Conservation (phyloP, 2,113 vertebrate genomes). For the Chionodraco myersi region DNA sequence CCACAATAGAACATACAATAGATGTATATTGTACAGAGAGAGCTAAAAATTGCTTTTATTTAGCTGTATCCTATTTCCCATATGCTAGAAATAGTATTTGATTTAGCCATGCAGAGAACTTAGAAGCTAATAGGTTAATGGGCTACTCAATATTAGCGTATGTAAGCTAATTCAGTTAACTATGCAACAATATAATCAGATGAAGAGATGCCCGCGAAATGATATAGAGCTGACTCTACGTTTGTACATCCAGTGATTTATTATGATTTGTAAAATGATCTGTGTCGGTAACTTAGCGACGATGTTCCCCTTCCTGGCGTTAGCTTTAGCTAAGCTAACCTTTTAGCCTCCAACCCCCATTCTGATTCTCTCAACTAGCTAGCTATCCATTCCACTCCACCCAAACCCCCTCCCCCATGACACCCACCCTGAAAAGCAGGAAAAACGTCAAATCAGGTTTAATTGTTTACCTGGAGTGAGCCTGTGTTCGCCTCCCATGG, state of each 20-base stretch:
- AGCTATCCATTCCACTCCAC: conserved; percentile 76
- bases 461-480: conserved; percentile 84
- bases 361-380: conserved; percentile 59
- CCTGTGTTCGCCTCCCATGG: conserved; percentile 83
- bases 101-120: background rate
- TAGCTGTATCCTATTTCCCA: background rate
- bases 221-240: background rate
- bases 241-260: background rate
- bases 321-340: conserved; percentile 54
- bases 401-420: conserved; percentile 80
- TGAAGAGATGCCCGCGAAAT: conserved; percentile 6
- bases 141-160: conserved; percentile 14
- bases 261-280: background rate
- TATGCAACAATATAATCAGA: background rate
- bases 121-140: background rate
- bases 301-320: conserved; percentile 41
- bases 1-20: background rate
- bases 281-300: conserved; percentile 29
- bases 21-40: background rate
- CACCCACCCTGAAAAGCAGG: conserved; percentile 70
- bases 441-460: conserved; percentile 6
- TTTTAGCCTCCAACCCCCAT: conserved; percentile 75
- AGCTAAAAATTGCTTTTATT: background rate
- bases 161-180: conserved; percentile 5
- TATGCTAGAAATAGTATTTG: background rate